Base-by-base conservation (phyloP, 2,888 invertebrate species). In the Leptinotarsa juncta region DNA sequence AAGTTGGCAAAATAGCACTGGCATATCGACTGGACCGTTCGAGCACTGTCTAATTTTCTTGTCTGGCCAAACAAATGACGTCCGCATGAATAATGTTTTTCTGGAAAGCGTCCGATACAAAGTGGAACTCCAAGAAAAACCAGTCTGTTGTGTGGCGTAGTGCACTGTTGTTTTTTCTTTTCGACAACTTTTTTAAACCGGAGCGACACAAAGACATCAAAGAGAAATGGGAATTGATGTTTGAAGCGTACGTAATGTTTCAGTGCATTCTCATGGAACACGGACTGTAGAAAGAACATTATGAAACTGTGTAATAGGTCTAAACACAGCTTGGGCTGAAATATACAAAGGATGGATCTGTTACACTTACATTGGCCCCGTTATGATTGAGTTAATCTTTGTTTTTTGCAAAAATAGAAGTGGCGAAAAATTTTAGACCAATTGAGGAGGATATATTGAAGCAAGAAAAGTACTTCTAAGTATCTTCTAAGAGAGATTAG, bases 11-110 rank as follows among this genome's bases (percentile, higher is more conserved):
- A 69, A 69, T 57, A 48, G 48, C 69, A 57, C 69, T 57, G 16
- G 48, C 42, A 57, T 60, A 69, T 69, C 69, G 69, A 69, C 18
- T 55, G 57, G 57, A 68, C 68, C 42, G 68, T 68, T 68, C 71
- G 18, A 65, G 71, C 73, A 65, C 67, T 67, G 74, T 77, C 73
- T 77, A 77, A 77, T 77, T 75, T 77, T 77, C 77, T 77, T 75
- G 77, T 75, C 77, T 72, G 65, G 65, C 67, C 70, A 75, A 75
- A 72, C 70, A 75, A 75, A 75, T 75, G 75, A 71, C 71, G 65
- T 76, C 70, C 65, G 49, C 73, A 71, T 76, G 71, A 73, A 76
- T 71, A 60, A 73, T 71, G 76, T 72, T 65, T 60, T 69, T 72
- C 55, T 67, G 71, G 70, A 69, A 65, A 50, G 20, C 72, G 71